Base-by-base conservation (phyloP, 1,140 invertebrate species). In the Trigoniulus corallinus region DNA sequence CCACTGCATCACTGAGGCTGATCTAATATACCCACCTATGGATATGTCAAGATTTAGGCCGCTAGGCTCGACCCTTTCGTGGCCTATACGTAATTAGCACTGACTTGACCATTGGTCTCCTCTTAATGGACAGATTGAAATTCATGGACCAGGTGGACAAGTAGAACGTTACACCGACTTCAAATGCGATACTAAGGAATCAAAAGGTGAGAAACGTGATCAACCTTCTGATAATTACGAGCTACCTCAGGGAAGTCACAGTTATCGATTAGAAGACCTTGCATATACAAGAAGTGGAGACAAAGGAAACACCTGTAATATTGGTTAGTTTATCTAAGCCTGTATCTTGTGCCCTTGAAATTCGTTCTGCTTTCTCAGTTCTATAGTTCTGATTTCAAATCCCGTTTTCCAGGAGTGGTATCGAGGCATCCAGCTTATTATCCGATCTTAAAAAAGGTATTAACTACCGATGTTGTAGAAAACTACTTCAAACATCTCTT, bases 231-330 rank as follows among this genome's bases (percentile, higher is more conserved):
- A 48, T 40, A 15, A 34, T 7, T 34, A 7, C 29, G 29, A 34
- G 29, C 29, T 43, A n/a, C 20, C 12, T 41, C 62, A 21, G 41
- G 67, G 67, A 12, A 48, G 53, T n/a, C 47, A 57, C 50, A 59
- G 62, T 2, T 72, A 65, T 57, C 59, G 63, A 39, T 55, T 74
- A 2, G 65, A 63, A 51, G 70, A 72, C 15, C 57, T 74, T 29
- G 71, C 70, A 2, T 72, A 62, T 50, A 67, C 69, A 13, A 58
- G 72, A 29, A 72, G 70, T 64, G 72, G 72, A n/a, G 72, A 74
- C 54, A 74, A 74, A 56, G 72, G 69, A 40, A 65, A 74, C 55
- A 62, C 56, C 47, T 67, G 61, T 50, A 74, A 74, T 57, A 70
- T 74, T 52, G 72, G 63, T 63, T 7, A 34, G 15, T 34, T 7